phyloP scores from a whole-genome alignment of 2,888 invertebrate genomes.

The Elysia crispata region DNA sequence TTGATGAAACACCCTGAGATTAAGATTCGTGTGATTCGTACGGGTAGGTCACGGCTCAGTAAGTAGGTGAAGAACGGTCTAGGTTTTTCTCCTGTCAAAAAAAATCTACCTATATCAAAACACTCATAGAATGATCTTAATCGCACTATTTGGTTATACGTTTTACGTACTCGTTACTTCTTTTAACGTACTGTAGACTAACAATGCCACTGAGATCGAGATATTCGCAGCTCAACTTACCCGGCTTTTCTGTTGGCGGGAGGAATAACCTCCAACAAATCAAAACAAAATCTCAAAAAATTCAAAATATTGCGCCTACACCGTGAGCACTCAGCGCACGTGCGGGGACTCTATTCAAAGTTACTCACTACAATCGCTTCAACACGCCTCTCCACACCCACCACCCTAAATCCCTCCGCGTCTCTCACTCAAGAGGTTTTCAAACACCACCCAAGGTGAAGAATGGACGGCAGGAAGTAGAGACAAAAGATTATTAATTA shows the following conservation, averaged over 20 bases:
- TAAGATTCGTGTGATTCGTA: not conserved
- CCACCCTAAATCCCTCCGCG: not conserved
- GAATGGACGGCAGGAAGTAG: slow-evolving; percentile 10
- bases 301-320: no score
- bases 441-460: no score
- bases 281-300: no score
- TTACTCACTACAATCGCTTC: no score
- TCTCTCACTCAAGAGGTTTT: not conserved
- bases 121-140: no score
- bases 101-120: no score
- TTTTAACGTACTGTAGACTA: not conserved
- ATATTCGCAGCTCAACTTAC: no score
- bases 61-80: not conserved
- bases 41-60: not conserved
- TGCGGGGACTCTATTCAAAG: not conserved
- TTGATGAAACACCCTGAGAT: no score
- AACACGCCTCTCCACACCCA: slow-evolving; percentile 6
- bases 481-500: not conserved
- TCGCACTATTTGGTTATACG: no score
- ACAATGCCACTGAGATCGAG: no score
- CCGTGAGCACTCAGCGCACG: not conserved
- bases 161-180: not conserved
- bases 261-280: not conserved
- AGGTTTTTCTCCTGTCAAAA: not conserved
- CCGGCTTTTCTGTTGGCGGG: no score